phyloP scores from a whole-genome alignment of 2,888 invertebrate genomes.

The Thyatira batis region DNA sequence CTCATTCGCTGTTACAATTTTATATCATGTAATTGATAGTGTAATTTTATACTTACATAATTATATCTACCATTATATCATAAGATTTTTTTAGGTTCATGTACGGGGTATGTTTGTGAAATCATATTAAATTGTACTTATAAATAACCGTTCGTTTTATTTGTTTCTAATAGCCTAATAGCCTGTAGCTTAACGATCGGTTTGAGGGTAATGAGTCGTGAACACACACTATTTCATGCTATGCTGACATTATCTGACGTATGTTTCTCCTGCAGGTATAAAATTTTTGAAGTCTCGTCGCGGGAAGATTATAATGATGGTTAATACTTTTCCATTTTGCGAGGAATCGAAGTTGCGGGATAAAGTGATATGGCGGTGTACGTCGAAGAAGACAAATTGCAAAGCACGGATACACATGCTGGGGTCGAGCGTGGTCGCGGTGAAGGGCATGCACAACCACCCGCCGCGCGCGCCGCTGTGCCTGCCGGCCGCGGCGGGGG shows the following conservation, averaged over 20 bases:
- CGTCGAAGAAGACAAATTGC: constrained; percentile 80
- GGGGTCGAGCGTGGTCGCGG: constrained; percentile 74
- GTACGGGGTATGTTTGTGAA: constrained; percentile 80
- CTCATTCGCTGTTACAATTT: constrained; percentile 73
- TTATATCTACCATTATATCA: constrained; percentile 65
- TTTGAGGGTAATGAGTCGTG: constrained; percentile 5
- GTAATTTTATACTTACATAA: constrained; percentile 80
- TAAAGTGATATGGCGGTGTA: constrained; percentile 80
- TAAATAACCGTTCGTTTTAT: constrained; percentile 76
- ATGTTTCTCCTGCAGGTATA: constrained; percentile 69
- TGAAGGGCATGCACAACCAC: constrained; percentile 79
- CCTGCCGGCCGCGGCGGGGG: constrained; percentile 50
- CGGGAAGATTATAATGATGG: constrained; percentile 80
- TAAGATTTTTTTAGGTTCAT: constrained; percentile 74
- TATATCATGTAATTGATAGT: constrained; percentile 52
- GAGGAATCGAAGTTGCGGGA: constrained; percentile 78
- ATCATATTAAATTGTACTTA: constrained; percentile 81
- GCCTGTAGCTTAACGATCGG: constrained; percentile 6
- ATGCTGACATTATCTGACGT: constrained; percentile 47
- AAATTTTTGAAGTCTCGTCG: constrained; percentile 78
- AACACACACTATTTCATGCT: constrained; percentile 1
- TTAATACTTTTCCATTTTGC: constrained; percentile 80
- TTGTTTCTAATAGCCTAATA: constrained; percentile 27
- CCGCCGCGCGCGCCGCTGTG: constrained; percentile 65
- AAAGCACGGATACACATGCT: constrained; percentile 79